Evolutionary conservation across 2,113 vertebrate genomes (phyloP).

Genomic region (Spilogale gracilis): DNA sequence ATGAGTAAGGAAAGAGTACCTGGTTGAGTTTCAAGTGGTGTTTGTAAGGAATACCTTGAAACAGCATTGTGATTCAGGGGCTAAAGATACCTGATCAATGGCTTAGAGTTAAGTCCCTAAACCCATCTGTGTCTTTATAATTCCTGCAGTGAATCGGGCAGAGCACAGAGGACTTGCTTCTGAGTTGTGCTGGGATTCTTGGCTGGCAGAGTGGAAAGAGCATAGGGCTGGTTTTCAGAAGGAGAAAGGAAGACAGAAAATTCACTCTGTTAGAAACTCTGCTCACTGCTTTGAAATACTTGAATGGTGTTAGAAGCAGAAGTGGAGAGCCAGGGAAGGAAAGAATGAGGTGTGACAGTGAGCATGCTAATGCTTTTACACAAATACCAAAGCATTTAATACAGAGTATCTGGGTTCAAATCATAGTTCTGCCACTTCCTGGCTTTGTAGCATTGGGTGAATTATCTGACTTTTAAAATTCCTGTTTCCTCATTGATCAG

Average conservation of each 20-base stretch:
- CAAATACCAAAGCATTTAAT: background rate
- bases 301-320: background rate
- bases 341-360: background rate
- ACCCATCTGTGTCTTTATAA: background rate
- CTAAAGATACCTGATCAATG: background rate
- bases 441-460: background rate
- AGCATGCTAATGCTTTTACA: background rate
- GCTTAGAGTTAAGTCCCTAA: slow-evolving; percentile 4
- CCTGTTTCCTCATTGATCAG: background rate
- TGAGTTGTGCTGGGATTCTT: background rate
- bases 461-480: background rate
- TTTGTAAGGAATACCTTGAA: background rate
- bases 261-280: background rate
- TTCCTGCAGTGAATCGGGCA: background rate
- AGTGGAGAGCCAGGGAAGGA: background rate
- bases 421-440: background rate
- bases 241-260: background rate
- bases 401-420: background rate
- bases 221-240: slow-evolving; percentile 11
- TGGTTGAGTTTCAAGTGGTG: background rate
- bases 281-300: background rate
- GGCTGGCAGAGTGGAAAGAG: background rate
- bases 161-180: background rate
- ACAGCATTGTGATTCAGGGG: background rate
- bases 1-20: background rate